Percentiles rank a stretch among this genome's conserved stretches.
Evolutionary conservation across 2,113 vertebrate species (phyloP).

Genomic region (Gallinago undulata): DNA sequence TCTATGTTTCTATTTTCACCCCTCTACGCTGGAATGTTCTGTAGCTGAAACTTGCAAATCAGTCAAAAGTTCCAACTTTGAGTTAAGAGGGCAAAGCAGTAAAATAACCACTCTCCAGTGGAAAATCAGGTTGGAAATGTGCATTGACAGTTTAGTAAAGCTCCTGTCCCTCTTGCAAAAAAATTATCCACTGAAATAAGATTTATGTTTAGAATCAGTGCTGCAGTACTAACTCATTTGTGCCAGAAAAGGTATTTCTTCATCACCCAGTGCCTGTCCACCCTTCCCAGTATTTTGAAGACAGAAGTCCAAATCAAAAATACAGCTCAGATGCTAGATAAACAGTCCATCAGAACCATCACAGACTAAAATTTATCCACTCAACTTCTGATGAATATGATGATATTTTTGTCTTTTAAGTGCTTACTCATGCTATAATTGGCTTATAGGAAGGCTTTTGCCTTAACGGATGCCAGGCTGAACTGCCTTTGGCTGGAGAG

Average conservation of each 20-base stretch:
- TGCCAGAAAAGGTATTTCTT: neutral
- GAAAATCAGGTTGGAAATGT: neutral
- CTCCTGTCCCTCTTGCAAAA: neutral
- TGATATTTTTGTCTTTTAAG: neutral
- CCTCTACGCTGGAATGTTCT: neutral
- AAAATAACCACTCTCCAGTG: neutral
- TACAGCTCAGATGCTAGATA: neutral
- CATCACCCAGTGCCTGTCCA: neutral
- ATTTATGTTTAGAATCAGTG: neutral
- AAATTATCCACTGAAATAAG: neutral
- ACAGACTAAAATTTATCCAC: neutral
- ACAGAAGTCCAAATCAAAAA: neutral
- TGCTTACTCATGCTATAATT: neutral
- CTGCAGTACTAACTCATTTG: neutral
- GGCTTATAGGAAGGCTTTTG: neutral
- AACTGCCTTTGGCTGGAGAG: neutral
- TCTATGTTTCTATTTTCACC: neutral
- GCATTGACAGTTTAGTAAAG: neutral
- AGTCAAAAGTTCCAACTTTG: neutral
- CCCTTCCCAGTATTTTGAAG: neutral
- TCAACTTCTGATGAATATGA: neutral
- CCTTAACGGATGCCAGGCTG: neutral
- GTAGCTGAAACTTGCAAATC: neutral
- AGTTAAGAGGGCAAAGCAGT: neutral
- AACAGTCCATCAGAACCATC: neutral